Conservation (phyloP, 2,797 vertebrate species). For the Melanogrammus aeglefinus region DNA sequence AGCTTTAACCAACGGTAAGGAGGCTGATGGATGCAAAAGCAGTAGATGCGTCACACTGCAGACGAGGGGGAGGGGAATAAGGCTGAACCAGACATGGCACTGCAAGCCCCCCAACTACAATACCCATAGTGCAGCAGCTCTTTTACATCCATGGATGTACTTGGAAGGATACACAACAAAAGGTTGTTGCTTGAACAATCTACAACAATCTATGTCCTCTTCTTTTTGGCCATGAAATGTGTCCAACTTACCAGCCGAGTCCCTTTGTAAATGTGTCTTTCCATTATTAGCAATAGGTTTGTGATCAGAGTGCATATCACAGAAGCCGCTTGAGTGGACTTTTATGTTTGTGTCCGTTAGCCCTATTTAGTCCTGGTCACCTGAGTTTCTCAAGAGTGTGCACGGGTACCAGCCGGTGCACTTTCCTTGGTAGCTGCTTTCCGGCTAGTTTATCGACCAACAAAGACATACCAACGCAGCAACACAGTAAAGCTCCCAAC, state of each 20-base stretch:
- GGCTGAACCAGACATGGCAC: constrained; percentile 83
- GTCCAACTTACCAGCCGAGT: neutral
- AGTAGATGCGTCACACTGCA: constrained; percentile 85
- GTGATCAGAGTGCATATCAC: constrained; percentile 73
- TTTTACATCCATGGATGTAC: constrained; percentile 49
- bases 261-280: neutral
- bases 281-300: constrained; percentile 28
- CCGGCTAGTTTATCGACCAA: constrained; percentile 5
- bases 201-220: constrained; percentile 7
- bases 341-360: constrained; percentile 7
- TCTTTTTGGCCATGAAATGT: constrained; percentile 2
- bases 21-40: constrained; percentile 89
- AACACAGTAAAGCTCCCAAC: constrained; percentile 6
- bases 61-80: constrained; percentile 81
- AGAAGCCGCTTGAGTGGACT: constrained; percentile 48
- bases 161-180: constrained; percentile 28
- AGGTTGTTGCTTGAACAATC: constrained; percentile 14
- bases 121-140: constrained; percentile 53
- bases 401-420: constrained; percentile 10
- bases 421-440: constrained; percentile 11
- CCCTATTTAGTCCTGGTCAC: constrained; percentile 13
- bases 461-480: constrained; percentile 7
- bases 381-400: constrained; percentile 16
- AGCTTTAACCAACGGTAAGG: constrained; percentile 85
- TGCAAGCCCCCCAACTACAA: constrained; percentile 48